Evolutionary conservation across 2,888 invertebrate species (phyloP).

Genomic region (Marronus borbonicus): DNA sequence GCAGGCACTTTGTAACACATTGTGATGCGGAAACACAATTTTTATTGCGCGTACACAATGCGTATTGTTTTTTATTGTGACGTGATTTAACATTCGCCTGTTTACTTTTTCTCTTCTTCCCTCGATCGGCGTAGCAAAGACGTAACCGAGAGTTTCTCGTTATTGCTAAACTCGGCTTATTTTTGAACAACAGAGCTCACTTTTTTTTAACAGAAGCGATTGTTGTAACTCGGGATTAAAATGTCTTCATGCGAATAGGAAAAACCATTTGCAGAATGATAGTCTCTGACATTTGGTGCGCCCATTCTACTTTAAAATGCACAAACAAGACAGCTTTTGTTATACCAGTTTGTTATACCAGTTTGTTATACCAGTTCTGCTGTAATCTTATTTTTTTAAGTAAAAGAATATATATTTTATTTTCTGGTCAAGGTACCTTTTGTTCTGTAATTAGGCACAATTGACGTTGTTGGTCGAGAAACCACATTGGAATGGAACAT

Average conservation of each 20-base stretch:
- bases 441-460: too few species aligned
- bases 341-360: too few species aligned
- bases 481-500: too few species aligned
- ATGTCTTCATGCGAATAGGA: constrained; percentile 38
- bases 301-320: background rate
- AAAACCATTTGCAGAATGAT: constrained; percentile 20
- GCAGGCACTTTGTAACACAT: constrained; percentile 55
- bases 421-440: too few species aligned
- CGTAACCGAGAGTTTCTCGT: background rate
- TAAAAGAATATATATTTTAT: too few species aligned
- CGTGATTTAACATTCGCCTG: constrained; percentile 42
- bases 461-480: too few species aligned
- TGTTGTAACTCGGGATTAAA: constrained; percentile 44
- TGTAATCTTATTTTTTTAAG: too few species aligned
- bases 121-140: constrained; percentile 1
- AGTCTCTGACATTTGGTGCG: background rate
- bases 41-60: constrained; percentile 46
- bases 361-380: too few species aligned
- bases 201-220: constrained; percentile 34
- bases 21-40: constrained; percentile 54
- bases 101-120: constrained; percentile 24
- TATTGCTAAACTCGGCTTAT: constrained; percentile 20
- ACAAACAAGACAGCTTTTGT: too few species aligned
- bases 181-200: background rate
- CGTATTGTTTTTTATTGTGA: constrained; percentile 47